These are phyloP conservation scores for Gerosis bhagava DNA, from an alignment of 2,888 invertebrate species.

Conservation along the genomic window DNA sequence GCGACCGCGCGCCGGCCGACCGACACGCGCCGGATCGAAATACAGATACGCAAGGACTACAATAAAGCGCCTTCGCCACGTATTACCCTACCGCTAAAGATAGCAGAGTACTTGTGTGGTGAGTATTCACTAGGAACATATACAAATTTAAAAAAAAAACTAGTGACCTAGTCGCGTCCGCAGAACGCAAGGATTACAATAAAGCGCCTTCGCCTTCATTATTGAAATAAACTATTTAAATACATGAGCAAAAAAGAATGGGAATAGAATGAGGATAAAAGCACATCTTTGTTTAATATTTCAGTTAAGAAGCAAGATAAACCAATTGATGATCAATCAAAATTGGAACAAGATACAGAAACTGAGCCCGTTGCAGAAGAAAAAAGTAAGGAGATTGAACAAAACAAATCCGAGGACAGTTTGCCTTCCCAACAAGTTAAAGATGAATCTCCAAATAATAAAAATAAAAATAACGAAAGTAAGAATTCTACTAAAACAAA, in stretches of 20 bases:
- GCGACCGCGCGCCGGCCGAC: constrained; percentile 48
- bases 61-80: constrained; percentile 49
- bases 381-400: neutral
- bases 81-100: constrained; percentile 37
- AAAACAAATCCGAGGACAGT: constrained; percentile 2
- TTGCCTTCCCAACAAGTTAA: neutral
- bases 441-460: constrained; percentile 10
- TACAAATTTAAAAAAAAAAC: too few species aligned
- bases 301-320: too few species aligned
- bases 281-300: too few species aligned
- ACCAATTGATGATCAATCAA: constrained; percentile 21
- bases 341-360: constrained; percentile 14
- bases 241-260: too few species aligned
- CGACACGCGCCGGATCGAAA: constrained; percentile 62
- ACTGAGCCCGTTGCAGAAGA: constrained; percentile 5
- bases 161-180: too few species aligned
- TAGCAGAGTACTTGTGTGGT: too few species aligned
- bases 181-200: too few species aligned
- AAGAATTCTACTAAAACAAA: constrained; percentile 41
- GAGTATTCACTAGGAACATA: too few species aligned
- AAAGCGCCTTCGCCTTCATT: too few species aligned
- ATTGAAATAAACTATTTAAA: too few species aligned
- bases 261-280: too few species aligned
- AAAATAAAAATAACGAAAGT: constrained; percentile 22
- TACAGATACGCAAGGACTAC: constrained; percentile 73